phyloP scores from a whole-genome alignment of 2,888 invertebrate genomes.

The Orchesella flavescens region DNA sequence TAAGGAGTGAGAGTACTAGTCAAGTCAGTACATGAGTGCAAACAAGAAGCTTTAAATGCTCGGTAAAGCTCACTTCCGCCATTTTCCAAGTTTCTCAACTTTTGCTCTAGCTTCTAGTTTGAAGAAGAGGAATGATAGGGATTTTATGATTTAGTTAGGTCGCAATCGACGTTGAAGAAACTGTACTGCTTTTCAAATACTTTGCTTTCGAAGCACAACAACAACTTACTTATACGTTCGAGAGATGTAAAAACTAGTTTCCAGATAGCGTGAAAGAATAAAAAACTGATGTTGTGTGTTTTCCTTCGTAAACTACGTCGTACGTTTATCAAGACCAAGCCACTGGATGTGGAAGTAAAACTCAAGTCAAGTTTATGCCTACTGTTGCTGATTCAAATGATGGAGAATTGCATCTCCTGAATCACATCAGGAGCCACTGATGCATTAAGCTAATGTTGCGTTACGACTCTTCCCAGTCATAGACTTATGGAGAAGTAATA shows the following conservation, averaged over 20 bases:
- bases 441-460: slow-evolving; percentile 47
- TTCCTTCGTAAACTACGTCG: too few relatives aligned
- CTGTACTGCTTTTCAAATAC: neutral
- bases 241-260: neutral
- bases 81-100: slow-evolving; percentile 37
- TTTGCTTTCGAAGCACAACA: neutral
- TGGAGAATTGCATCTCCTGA: neutral
- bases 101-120: too few relatives aligned
- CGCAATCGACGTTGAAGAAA: neutral
- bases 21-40: neutral
- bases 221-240: too few relatives aligned
- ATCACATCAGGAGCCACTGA: slow-evolving; percentile 39
- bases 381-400: too few relatives aligned
- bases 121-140: too few relatives aligned
- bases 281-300: neutral
- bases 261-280: neutral
- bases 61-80: slow-evolving; percentile 63
- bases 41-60: slow-evolving; percentile 47
- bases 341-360: too few relatives aligned
- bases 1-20: too few relatives aligned
- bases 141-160: neutral
- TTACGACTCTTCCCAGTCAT: neutral
- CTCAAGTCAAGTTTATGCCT: too few relatives aligned
- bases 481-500: too few relatives aligned
- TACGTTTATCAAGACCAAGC: too few relatives aligned